Base-by-base conservation (phyloP, 2,888 invertebrate genomes). In the Nipponacmea schrenckii region DNA sequence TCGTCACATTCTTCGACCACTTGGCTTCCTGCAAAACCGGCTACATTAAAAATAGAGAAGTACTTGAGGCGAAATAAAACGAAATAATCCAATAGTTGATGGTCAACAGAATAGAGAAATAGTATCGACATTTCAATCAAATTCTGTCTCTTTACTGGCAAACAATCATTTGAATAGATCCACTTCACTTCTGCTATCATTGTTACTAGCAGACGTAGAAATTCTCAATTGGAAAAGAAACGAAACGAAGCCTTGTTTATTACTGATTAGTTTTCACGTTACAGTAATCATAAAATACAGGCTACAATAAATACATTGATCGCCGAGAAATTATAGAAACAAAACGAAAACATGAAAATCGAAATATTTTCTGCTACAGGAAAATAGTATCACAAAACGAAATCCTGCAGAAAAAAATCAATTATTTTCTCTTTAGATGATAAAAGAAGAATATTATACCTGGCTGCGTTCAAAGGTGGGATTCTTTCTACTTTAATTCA, bases 11-110 rank as follows among this genome's bases (percentile, higher is more conserved):
- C 39, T 39, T 39, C 39, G 39, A 39, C 39, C 39, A 39, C 39
- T 39, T 39, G 39, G 39, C 39, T 56, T 56, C 56, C 56, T 56
- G 56, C 20, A 56, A 24, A 20, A 56, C 56, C 20, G 24, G 56
- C 24, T 10, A 20, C 24, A 56, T 56, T 24, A 56, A 56, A 56
- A 20, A 56, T 39, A 39, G 20, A 56, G 56, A 56, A 24, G 56
- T 56, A 56, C 56, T 56, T 56, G 56, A 56, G 56, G 56, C 56
- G 56, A 56, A 56, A 56, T 56, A 56, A 56, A 56, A 56, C 24
- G 56, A 56, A 56, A 56, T 56, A 56, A 56, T 10, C 20, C 56
- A 56, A 56, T 56, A 56, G 20, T 56, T 24, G 56, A 39, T 56
- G 56, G 56, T 56, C 56, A 56, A 56, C 56, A 24, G 14, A 10